A percentile compares a stretch with the other conserved stretches of the same genome.
These are phyloP conservation scores for Podarcis cretensis DNA, from an alignment of 2,113 vertebrate genomes.

Conservation along the genomic window DNA sequence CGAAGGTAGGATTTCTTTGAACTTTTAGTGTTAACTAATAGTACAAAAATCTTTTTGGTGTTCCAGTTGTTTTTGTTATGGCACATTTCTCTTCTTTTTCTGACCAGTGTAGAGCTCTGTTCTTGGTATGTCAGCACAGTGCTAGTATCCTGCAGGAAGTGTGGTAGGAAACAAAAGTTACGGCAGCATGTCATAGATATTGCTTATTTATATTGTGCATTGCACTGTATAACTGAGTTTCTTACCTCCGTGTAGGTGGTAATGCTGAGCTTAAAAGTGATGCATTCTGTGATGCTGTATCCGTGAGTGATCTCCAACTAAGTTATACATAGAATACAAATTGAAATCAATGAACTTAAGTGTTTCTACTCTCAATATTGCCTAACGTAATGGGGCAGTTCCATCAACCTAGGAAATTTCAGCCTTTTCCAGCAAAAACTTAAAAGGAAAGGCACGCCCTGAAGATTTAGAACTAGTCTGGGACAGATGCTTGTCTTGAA, in stretches of 20 bases:
- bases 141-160: not conserved
- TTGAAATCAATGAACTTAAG: no score
- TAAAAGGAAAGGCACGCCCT: not conserved
- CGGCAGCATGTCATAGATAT: not conserved
- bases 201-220: not conserved
- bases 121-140: not conserved
- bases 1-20: slow-evolving; percentile 83
- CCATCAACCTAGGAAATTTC: not conserved
- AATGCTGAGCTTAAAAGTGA: not conserved
- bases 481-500: not conserved
- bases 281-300: not conserved
- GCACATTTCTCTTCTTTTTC: not conserved
- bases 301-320: no score
- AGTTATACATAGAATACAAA: no score
- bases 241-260: not conserved
- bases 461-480: not conserved
- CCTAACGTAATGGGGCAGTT: no score
- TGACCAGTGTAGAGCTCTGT: not conserved
- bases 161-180: not conserved
- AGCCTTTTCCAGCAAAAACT: not conserved
- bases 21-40: not conserved
- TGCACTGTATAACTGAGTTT: not conserved
- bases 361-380: no score
- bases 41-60: not conserved
- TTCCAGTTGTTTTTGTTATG: not conserved